Evolutionary conservation across 2,888 invertebrate genomes (phyloP), one percentile per base, ranked within the genome.

Genomic region (Branchipolynoe longqiensis): DNA sequence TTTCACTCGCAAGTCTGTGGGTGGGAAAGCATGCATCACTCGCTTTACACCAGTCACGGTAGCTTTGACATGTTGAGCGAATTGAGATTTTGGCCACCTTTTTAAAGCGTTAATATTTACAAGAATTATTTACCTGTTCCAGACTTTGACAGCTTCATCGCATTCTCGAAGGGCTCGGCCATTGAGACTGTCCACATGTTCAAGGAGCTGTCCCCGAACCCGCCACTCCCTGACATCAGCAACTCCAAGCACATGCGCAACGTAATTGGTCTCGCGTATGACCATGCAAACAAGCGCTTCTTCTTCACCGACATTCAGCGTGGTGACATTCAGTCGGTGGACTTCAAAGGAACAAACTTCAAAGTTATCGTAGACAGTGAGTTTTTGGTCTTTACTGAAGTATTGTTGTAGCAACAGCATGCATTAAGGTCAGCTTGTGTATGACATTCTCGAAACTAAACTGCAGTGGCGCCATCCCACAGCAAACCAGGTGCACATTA

Each of bases 301-400:
- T 97, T 97, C 94, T 98, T 97, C 94, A 97, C 97, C 0, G 98
- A 98, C 94, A 97, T 98, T 87, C 97, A 97, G 93, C 95, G 96
- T 91, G 97, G 97, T 85, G 96, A 96, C 89, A 97, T 98, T 91
- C 96, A 96, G 94, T 95, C 96, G 48, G 97, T 97, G 74, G 95
- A 95, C 92, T 97, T 97, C 94, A 96, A 97, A 94, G 97, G 97
- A 78, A 95, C 95, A 41, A 95, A 95, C 0, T 96, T 97, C 94
- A 94, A 94, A 56, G 95, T 96, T 59, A 94, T 97, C n/a, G 83
- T 85, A 14, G 59, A 74, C 41, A 86, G 89, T 89, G 48, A 85
- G 88, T 84, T 18, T 6, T n/a, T n/a, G n/a, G n/a, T n/a, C n/a
- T n/a, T n/a, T n/a, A n/a, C n/a, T n/a, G n/a, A n/a, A n/a, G n/a